These are phyloP conservation scores for Serranus cabrilla DNA, from an alignment of 2,797 vertebrate genomes.

Conservation along the genomic window DNA sequence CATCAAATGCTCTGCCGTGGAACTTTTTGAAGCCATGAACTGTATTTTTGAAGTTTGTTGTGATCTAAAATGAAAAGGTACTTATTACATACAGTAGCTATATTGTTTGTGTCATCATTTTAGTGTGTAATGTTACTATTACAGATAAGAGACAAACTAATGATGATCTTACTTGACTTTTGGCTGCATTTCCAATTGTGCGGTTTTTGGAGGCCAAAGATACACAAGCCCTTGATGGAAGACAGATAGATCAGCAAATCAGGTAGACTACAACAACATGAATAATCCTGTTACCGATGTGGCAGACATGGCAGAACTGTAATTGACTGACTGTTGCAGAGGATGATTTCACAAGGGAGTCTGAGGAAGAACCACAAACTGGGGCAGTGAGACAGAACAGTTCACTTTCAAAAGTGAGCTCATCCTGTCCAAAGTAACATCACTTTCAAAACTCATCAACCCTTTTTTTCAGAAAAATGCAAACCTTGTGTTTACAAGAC, in stretches of 20 bases:
- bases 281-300: slow-evolving; percentile 31
- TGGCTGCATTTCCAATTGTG: slow-evolving; percentile 95
- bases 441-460: slow-evolving; percentile 2
- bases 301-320: slow-evolving; percentile 39
- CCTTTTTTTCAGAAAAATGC: slow-evolving; percentile 2
- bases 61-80: slow-evolving; percentile 82
- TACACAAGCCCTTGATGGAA: slow-evolving; percentile 90
- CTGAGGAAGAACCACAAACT: slow-evolving; percentile 61
- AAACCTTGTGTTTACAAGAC: slow-evolving; percentile 18
- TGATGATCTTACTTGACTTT: slow-evolving; percentile 89
- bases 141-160: not conserved
- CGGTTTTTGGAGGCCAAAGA: slow-evolving; percentile 95
- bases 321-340: slow-evolving; percentile 39
- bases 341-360: slow-evolving; percentile 64
- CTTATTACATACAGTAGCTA: not conserved
- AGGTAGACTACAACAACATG: slow-evolving; percentile 25
- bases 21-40: slow-evolving; percentile 95
- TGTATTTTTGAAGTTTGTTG: slow-evolving; percentile 95
- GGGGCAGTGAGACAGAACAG: slow-evolving; percentile 64
- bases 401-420: slow-evolving; percentile 64
- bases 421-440: slow-evolving; percentile 11
- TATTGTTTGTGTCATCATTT: not conserved
- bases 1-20: slow-evolving; percentile 93
- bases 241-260: slow-evolving; percentile 58
- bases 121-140: not conserved